These are phyloP conservation scores for Tachysurus vachellii DNA, from an alignment of 2,113 vertebrate genomes.

Conservation along the genomic window DNA sequence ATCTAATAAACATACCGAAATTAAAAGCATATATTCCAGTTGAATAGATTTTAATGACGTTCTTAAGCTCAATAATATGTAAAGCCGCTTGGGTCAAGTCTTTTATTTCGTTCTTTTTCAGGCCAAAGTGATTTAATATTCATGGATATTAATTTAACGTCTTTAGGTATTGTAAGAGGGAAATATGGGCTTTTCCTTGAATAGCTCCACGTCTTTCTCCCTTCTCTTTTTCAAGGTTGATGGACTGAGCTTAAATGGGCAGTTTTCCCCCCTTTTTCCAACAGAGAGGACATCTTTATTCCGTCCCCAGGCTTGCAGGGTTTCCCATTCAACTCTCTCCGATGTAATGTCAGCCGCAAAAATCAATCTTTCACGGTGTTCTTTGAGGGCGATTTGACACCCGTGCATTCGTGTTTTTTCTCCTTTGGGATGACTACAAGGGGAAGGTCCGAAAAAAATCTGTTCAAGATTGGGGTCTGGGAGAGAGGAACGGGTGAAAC, in stretches of 20 bases:
- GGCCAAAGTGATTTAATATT: slow-evolving; percentile 82
- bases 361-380: slow-evolving; percentile 85
- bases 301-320: slow-evolving; percentile 70
- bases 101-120: slow-evolving; percentile 66
- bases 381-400: slow-evolving; percentile 81
- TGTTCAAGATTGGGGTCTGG: slow-evolving; percentile 53
- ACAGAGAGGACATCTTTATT: slow-evolving; percentile 87
- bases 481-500: background rate
- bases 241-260: slow-evolving; percentile 83
- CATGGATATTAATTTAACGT: slow-evolving; percentile 91
- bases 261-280: slow-evolving; percentile 67
- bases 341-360: slow-evolving; percentile 82
- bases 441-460: slow-evolving; percentile 69
- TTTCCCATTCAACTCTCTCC: slow-evolving; percentile 78
- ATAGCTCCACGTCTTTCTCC: slow-evolving; percentile 78
- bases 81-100: slow-evolving; percentile 65
- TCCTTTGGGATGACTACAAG: slow-evolving; percentile 73
- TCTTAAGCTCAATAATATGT: slow-evolving; percentile 52
- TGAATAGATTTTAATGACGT: slow-evolving; percentile 61
- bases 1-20: slow-evolving; percentile 35
- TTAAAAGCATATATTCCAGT: slow-evolving; percentile 49
- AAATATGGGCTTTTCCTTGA: slow-evolving; percentile 77
- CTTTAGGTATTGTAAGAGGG: slow-evolving; percentile 80
- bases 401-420: slow-evolving; percentile 69
- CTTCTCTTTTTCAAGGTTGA: slow-evolving; percentile 80